Evolutionary conservation across 1,140 invertebrate genomes (phyloP).

Genomic region (Papilio polyxenes): DNA sequence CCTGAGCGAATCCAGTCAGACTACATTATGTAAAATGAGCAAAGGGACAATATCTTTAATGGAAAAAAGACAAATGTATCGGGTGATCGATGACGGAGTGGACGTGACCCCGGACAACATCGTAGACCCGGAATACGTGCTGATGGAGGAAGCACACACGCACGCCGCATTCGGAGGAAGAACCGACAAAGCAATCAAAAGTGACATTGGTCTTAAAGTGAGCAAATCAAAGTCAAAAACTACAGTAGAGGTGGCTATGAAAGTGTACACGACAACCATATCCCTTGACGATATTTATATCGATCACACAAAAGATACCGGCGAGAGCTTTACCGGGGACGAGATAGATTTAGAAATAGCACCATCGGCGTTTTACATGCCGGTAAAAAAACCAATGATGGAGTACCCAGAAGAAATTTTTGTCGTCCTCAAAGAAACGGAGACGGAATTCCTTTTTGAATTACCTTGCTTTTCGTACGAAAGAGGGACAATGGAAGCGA

Average conservation of each 20-base stretch:
- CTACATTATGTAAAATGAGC: constrained; percentile 45
- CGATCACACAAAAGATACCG: constrained; percentile 73
- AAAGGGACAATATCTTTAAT: constrained; percentile 56
- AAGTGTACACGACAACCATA: constrained; percentile 72
- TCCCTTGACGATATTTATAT: constrained; percentile 77
- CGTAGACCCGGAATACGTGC: constrained; percentile 55
- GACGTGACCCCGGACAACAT: constrained; percentile 66
- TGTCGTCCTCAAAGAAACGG: constrained; percentile 84
- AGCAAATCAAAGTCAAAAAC: constrained; percentile 50
- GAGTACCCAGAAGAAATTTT: constrained; percentile 80
- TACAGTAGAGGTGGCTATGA: constrained; percentile 54
- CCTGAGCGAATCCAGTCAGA: constrained; percentile 17
- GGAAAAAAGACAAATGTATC: constrained; percentile 59
- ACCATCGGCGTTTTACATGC: constrained; percentile 78
- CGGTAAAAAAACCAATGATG: constrained; percentile 64
- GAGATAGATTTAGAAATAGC: constrained; percentile 65
- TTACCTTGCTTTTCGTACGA: constrained; percentile 83
- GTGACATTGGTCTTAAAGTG: constrained; percentile 54
- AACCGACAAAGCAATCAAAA: constrained; percentile 43
- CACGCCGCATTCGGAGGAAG: constrained; percentile 70
- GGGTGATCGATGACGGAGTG: constrained; percentile 51
- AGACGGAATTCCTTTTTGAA: constrained; percentile 84
- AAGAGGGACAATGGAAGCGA: constrained; percentile 81
- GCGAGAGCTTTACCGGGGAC: constrained; percentile 55
- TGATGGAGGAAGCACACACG: constrained; percentile 59